Base-by-base conservation (phyloP, 2,113 vertebrate species). In the Mystacornis crossleyi region DNA sequence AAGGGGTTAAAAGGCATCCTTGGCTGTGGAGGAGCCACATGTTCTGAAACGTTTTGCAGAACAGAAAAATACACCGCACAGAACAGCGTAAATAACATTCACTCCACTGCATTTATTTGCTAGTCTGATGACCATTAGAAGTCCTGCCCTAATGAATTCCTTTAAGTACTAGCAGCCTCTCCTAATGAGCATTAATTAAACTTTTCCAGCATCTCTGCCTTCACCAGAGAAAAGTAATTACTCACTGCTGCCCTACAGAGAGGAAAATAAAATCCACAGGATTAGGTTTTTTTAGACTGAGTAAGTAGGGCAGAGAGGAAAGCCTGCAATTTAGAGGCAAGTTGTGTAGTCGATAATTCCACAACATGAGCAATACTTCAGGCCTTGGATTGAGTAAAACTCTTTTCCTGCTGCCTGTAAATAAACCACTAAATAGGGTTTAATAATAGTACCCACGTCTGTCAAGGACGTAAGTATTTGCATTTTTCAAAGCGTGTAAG, bases 151-250 rank as follows among this genome's bases (percentile, higher is more conserved):
- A 78, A 92, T 60, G 60, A 95, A 92, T 95, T 88, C 45, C 38
- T 89, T 93, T 72, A 89, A 84, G 51, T 72, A 84, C 62, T 38
- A 69, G 67, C 77, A 90, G 61, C 73, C 95, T 93, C 80, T 95
- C 72, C 58, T 95, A 94, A 94, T 72, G 58, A 81, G 94, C 70
- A 92, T 72, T 96, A 97, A 96, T 97, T 97, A 97, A 95, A 95
- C 73, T 82, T 82, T 75, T 91, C 71, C 81, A 95, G 70, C 83
- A 88, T 90, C 50, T 67, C 84, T 81, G 84, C 91, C 92, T 94
- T 96, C 78, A 91, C 78, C 89, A 85, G 72, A 95, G 89, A 93
- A 91, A 91, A 96, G 93, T 97, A 97, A 97, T 97, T 95, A 97
- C 86, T 93, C 82, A 77, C 50, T 93, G 60, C 73, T 93, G 93